Evolutionary conservation across 64 coral and sea anemone species (phyloP).

Genomic region (Exaiptasia diaphana): DNA sequence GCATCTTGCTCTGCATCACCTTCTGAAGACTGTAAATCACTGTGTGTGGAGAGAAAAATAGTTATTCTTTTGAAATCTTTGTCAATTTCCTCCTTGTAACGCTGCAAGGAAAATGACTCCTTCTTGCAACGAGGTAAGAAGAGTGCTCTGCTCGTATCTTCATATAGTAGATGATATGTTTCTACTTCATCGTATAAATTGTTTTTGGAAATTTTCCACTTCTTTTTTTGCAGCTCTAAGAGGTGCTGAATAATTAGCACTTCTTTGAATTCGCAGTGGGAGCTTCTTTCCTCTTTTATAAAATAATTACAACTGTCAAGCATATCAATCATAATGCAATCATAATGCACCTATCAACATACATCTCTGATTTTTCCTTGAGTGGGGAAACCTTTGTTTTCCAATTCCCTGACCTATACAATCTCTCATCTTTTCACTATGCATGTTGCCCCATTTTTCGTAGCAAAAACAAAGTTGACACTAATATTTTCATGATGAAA

Average conservation of each 20-base stretch:
- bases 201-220: conserved; percentile 46
- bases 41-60: not conserved
- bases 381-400: too few relatives aligned
- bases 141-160: conserved; percentile 46
- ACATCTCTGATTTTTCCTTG: too few relatives aligned
- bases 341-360: too few relatives aligned
- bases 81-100: conserved; percentile 24
- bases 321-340: too few relatives aligned
- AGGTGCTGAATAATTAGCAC: conserved; percentile 39
- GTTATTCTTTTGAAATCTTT: conserved; percentile 47
- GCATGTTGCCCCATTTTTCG: too few relatives aligned
- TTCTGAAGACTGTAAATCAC: conserved; percentile 12
- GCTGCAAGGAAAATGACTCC: conserved; percentile 24
- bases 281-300: conserved; percentile 47
- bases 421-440: too few relatives aligned
- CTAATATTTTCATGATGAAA: too few relatives aligned
- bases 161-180: conserved; percentile 21
- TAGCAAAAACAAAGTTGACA: too few relatives aligned
- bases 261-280: conserved; percentile 21
- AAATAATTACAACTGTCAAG: too few relatives aligned
- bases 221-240: conserved; percentile 34
- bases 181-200: conserved; percentile 48
- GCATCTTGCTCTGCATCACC: not conserved
- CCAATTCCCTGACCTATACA: too few relatives aligned
- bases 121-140: conserved; percentile 50